Evolutionary conservation across 37 sponge, comb jelly and placozoan species (phyloP).

Genomic region (Spongilla lacustris): DNA sequence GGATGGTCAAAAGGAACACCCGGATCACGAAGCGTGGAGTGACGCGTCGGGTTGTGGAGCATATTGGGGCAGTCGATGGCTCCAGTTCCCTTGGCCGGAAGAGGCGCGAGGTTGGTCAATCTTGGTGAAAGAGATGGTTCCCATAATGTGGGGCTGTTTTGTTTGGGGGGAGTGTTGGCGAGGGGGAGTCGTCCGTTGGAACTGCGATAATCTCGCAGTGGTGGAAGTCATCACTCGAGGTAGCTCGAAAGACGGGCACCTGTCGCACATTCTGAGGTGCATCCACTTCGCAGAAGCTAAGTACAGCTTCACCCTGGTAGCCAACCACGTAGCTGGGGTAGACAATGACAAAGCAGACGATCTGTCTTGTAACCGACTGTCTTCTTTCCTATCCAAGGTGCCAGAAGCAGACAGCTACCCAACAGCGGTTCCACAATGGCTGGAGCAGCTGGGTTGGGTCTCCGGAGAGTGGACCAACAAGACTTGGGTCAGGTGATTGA

Average conservation of each 20-base stretch:
- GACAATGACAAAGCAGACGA: conserved; percentile 42
- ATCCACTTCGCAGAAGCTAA: conserved; percentile 35
- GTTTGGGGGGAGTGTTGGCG: conserved; percentile 43
- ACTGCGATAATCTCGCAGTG: conserved; percentile 59
- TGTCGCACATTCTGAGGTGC: conserved; percentile 41
- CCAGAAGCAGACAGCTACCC: conserved; percentile 18
- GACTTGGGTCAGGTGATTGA: conserved; percentile 42
- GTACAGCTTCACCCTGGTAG: conserved; percentile 6
- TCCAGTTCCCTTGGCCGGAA: conserved; percentile 32
- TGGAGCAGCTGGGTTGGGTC: conserved; percentile 4
- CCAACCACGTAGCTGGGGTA: conserved; percentile 45
- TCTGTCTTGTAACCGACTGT: conserved; percentile 25
- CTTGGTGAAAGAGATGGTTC: conserved; percentile 35
- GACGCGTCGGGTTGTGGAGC: conserved; percentile 66
- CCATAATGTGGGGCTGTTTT: conserved; percentile 10
- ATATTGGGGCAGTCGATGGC: conserved; percentile 15
- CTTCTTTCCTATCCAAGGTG: neutral
- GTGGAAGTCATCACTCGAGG: conserved; percentile 33
- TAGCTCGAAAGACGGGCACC: conserved; percentile 4
- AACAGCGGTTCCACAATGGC: conserved; percentile 13
- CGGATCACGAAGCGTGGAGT: neutral
- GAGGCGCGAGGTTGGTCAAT: neutral
- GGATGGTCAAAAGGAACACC: neutral
- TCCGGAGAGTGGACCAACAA: conserved; percentile 37
- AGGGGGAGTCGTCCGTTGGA: conserved; percentile 12